These are phyloP conservation scores for Onchidella celtica DNA, from an alignment of 2,888 invertebrate species.

Conservation along the genomic window DNA sequence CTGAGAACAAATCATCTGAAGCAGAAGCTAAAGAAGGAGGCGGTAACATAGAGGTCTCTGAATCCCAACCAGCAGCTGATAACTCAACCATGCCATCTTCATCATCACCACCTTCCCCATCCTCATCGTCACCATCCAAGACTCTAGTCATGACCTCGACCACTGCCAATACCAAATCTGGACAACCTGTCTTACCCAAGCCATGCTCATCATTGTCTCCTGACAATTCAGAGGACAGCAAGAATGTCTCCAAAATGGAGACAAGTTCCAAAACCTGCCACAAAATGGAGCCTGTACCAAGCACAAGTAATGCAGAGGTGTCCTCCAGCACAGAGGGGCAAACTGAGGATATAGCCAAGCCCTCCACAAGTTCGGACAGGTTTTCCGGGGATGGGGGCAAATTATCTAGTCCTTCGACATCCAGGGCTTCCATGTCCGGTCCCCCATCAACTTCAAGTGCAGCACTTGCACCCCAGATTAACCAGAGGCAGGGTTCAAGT, in stretches of 20 bases:
- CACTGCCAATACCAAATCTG: not conserved
- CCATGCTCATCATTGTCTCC: conserved; percentile 32
- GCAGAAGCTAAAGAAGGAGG: conserved; percentile 20
- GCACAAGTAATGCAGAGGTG: conserved; percentile 1
- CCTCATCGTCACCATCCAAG: conserved; percentile 1
- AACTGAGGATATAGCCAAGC: not conserved
- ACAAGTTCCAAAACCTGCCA: not conserved
- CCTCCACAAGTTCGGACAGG: conserved; percentile 5
- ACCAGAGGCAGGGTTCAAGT: conserved; percentile 10
- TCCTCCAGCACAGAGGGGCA: conserved; percentile 29
- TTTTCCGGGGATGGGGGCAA: not conserved
- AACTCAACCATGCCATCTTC: conserved; percentile 15
- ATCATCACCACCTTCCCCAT: not conserved
- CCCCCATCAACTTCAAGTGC: not conserved
- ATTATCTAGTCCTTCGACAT: not conserved
- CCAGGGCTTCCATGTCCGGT: not conserved
- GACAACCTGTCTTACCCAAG: conserved; percentile 37
- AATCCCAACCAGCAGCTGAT: not conserved
- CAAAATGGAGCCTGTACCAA: not conserved
- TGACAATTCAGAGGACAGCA: conserved; percentile 14
- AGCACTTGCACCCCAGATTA: too few relatives aligned
- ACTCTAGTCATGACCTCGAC: conserved; percentile 13
- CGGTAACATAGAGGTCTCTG: conserved; percentile 15
- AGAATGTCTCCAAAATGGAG: not conserved
- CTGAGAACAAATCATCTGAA: conserved; percentile 9